A percentile compares a stretch with the other conserved stretches of the same genome.
These are phyloP conservation scores for Ostrea denselamellosa DNA, from an alignment of 1,140 invertebrate species.

Conservation along the genomic window DNA sequence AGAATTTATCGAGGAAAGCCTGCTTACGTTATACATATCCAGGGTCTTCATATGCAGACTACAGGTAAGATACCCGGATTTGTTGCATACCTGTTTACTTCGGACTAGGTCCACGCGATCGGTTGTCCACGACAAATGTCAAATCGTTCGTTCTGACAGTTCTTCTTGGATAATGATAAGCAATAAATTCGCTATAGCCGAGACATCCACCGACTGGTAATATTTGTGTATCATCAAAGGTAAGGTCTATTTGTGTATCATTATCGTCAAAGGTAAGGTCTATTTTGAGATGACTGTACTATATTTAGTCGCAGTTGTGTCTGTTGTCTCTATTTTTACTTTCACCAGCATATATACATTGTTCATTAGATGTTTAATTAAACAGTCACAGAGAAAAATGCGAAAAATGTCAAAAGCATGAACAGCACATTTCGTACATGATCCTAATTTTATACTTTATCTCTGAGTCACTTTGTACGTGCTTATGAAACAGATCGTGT, in stretches of 20 bases:
- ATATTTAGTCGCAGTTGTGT: not conserved
- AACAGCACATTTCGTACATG: not conserved
- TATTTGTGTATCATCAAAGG: conserved; percentile 20
- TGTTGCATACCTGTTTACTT: not conserved
- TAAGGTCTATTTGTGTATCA: conserved; percentile 2
- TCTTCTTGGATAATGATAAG: too few species aligned
- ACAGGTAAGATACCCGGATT: not conserved
- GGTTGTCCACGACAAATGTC: not conserved
- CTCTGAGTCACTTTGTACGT: conserved; percentile 1
- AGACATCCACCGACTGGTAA: not conserved
- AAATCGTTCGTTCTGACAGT: not conserved
- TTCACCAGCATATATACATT: not conserved
- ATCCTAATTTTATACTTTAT: not conserved
- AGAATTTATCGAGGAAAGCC: too few species aligned
- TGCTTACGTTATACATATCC: too few species aligned
- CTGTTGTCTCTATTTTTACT: not conserved
- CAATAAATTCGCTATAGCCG: too few species aligned
- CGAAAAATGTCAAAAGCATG: conserved; percentile 9
- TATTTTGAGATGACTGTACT: not conserved
- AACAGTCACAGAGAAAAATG: not conserved
- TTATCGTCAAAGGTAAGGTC: not conserved
- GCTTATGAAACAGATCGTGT: not conserved
- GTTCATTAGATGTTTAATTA: conserved; percentile 37
- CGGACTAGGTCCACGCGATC: not conserved
- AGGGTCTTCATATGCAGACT: not conserved